Evolutionary conservation across 1,140 invertebrate species (phyloP), one percentile per base, ranked within the genome.

Genomic region (Pseudachorutes palmiensis): DNA sequence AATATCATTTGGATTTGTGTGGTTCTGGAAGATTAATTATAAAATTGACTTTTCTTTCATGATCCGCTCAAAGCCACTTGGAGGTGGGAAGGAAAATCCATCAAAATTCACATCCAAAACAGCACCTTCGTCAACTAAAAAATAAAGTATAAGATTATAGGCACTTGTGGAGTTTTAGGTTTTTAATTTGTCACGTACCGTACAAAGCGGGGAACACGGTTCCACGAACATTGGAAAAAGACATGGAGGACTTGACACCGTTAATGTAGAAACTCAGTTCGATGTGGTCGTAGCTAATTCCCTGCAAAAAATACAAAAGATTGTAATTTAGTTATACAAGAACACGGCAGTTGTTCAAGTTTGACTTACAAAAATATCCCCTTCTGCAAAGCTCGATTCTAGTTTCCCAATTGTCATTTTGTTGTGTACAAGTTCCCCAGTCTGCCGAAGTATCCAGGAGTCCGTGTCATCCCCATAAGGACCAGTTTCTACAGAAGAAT

Each of bases 31-130:
- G 36, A 12, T 45, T 12, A 45, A 45, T 19, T 91, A 98, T 67
- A 98, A 86, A 28, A 98, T 81, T 2, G 94, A 95, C 78, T 99
- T 93, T 79, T 99, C 96, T 62, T 97, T 82, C 88, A 99, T 92
- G 69, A 99, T 98, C 80, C 90, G 89, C 70, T 97, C 93, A 78
- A 91, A 98, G 32, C 96, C 96, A 49, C 83, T 80, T 0, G 96
- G 95, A 49, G 90, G 88, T 2, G 86, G 81, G 77, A 92, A 86
- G 66, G 84, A 81, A 79, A 98, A 98, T 75, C 88, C 89, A 68
- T 92, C 88, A 78, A 98, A 85, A 74, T 94, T 89, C 72, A 96
- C 86, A 80, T 99, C 96, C 78, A 99, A 79, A 70, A 98, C 97
- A 32, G 95, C 94, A 75, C 94, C 94, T 79, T 97, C 93, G 76